These are phyloP conservation scores for Lynx canadensis DNA, from an alignment of 2,113 vertebrate genomes.

Conservation along the genomic window DNA sequence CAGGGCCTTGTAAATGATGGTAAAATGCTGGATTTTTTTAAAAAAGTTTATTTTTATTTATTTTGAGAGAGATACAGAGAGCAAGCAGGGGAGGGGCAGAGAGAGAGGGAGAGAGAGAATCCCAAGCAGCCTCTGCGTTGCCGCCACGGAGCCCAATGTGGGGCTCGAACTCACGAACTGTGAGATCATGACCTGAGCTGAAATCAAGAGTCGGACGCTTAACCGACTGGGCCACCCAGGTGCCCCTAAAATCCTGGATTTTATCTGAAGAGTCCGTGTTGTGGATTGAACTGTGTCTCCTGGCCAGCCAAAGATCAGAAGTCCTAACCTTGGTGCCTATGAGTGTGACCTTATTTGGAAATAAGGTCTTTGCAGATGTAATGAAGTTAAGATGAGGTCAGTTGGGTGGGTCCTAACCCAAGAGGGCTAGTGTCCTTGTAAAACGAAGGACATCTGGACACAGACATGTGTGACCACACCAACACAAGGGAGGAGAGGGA, in stretches of 20 bases:
- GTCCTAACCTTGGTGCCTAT: background rate
- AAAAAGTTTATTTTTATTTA: too few species aligned
- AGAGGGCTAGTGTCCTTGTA: background rate
- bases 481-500: fast-evolving
- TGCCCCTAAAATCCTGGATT: background rate
- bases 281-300: background rate
- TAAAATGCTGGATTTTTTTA: background rate
- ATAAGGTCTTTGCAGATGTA: background rate
- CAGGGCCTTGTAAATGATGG: fast-evolving
- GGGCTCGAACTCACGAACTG: too few species aligned
- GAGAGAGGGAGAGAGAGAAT: too few species aligned
- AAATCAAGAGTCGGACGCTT: too few species aligned
- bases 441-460: background rate
- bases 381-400: background rate
- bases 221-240: too few species aligned
- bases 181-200: too few species aligned
- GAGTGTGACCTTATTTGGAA: background rate
- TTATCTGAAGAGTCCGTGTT: background rate
- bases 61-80: too few species aligned
- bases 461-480: fast-evolving
- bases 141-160: too few species aligned
- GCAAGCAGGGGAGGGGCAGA: too few species aligned
- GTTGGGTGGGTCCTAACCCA: background rate
- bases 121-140: too few species aligned
- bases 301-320: background rate